Conservation (phyloP, 2,888 invertebrate species). For the Neoascia interrupta region DNA sequence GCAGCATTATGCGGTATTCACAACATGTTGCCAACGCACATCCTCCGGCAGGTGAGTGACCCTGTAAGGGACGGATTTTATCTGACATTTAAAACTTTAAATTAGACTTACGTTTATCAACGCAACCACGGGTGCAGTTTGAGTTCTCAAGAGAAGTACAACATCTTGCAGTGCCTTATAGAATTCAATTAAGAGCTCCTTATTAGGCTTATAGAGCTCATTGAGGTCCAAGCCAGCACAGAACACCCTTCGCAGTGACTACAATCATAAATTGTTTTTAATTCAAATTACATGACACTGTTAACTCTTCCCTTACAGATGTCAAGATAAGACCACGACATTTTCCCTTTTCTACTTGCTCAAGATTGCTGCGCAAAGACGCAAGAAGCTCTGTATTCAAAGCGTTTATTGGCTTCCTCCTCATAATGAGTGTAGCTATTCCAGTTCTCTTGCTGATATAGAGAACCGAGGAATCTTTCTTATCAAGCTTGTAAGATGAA, state of each 20-base stretch:
- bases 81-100: neutral
- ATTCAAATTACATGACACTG: constrained; percentile 70
- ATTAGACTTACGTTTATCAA: constrained; percentile 86
- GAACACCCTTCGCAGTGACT: constrained; percentile 85
- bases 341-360: constrained; percentile 83
- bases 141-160: constrained; percentile 87
- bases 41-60: constrained; percentile 89
- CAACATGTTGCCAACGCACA: constrained; percentile 87
- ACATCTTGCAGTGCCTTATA: constrained; percentile 88
- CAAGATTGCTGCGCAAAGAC: constrained; percentile 83
- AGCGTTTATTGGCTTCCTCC: constrained; percentile 88
- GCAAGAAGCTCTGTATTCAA: constrained; percentile 85
- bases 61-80: constrained; percentile 80
- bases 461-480: no score
- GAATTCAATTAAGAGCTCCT: constrained; percentile 83
- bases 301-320: constrained; percentile 81
- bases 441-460: constrained; percentile 81
- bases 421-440: constrained; percentile 85
- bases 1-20: constrained; percentile 90
- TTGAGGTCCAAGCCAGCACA: constrained; percentile 89
- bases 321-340: constrained; percentile 87
- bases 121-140: constrained; percentile 85
- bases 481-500: no score
- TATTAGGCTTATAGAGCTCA: constrained; percentile 89
- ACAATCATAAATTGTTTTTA: constrained; percentile 62